phyloP scores from a whole-genome alignment of 2,113 vertebrate genomes.

The Nipponia nippon region DNA sequence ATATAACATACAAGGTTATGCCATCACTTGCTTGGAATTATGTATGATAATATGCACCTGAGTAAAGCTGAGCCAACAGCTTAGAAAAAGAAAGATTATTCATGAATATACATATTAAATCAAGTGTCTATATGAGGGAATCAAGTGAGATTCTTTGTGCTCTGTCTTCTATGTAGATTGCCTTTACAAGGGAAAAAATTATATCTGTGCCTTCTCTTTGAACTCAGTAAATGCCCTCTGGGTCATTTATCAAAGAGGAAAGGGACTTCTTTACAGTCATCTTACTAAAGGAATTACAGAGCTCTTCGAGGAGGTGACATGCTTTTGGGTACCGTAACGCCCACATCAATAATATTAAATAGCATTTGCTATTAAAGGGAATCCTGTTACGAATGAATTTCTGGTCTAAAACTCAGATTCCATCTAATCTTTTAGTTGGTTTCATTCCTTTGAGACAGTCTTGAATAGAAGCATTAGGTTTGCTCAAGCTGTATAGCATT shows the following conservation, averaged over 20 bases:
- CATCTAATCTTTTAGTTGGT: constrained; percentile 64
- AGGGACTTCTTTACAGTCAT: constrained; percentile 11
- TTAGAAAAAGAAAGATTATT: background rate
- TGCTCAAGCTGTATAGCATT: constrained; percentile 36
- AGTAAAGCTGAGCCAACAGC: background rate
- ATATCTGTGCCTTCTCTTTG: constrained; percentile 40
- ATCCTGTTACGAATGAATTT: constrained; percentile 58
- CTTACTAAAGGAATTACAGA: constrained; percentile 47
- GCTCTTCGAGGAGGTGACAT: constrained; percentile 12
- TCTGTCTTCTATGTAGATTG: background rate
- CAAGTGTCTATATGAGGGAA: background rate
- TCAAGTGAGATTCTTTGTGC: background rate
- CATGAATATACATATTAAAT: background rate
- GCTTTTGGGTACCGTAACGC: constrained; percentile 25
- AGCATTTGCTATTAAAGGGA: constrained; percentile 58
- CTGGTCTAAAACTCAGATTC: constrained; percentile 71
- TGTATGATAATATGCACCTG: background rate
- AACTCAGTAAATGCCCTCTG: constrained; percentile 37
- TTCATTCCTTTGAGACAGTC: constrained; percentile 30
- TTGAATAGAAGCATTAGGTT: constrained; percentile 63
- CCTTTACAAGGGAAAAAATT: background rate
- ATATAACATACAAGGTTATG: background rate
- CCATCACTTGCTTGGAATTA: background rate
- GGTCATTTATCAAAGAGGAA: constrained; percentile 31
- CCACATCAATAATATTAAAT: constrained; percentile 70